A percentile compares a stretch with the other conserved stretches of the same genome.
phyloP scores from a whole-genome alignment of 1,140 invertebrate species.

The Drosophila nigrodunni region DNA sequence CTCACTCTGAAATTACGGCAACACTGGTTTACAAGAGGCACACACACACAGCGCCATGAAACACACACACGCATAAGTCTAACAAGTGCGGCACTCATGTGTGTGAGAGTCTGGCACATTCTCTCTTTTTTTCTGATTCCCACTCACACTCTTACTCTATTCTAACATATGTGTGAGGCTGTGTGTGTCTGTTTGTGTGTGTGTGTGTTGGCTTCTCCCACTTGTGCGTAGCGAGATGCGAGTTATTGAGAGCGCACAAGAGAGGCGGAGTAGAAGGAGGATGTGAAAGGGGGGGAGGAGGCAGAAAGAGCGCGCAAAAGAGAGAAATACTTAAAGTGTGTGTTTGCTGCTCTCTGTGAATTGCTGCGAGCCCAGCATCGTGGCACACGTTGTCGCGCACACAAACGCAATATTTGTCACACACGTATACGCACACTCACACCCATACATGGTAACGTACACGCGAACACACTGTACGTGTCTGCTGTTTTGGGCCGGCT shows the following conservation, averaged over 20 bases:
- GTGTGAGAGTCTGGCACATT: conserved; percentile 3
- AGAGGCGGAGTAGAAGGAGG: neutral
- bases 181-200: conserved; percentile 8
- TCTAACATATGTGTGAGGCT: conserved; percentile 1
- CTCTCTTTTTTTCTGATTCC: neutral
- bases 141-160: neutral
- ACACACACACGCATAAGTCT: conserved; percentile 39
- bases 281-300: conserved; percentile 10
- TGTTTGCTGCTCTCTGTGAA: conserved; percentile 32
- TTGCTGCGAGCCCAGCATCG: conserved; percentile 66
- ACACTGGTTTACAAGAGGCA: conserved; percentile 16
- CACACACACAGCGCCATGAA: conserved; percentile 37
- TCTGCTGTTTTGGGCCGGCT: neutral
- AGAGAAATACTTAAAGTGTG: conserved; percentile 1
- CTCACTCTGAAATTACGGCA: no score
- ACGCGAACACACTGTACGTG: conserved; percentile 1
- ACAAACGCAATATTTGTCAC: conserved; percentile 53
- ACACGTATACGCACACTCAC: conserved; percentile 27
- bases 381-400: conserved; percentile 59
- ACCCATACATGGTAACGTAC: conserved; percentile 1
- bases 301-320: conserved; percentile 16
- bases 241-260: conserved; percentile 1
- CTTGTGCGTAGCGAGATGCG: conserved; percentile 31
- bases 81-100: conserved; percentile 31
- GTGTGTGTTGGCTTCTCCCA: neutral